Evolutionary conservation across 2,888 invertebrate species (phyloP), one percentile per base, ranked within the genome.

Genomic region (Rhamnusium bicolor): DNA sequence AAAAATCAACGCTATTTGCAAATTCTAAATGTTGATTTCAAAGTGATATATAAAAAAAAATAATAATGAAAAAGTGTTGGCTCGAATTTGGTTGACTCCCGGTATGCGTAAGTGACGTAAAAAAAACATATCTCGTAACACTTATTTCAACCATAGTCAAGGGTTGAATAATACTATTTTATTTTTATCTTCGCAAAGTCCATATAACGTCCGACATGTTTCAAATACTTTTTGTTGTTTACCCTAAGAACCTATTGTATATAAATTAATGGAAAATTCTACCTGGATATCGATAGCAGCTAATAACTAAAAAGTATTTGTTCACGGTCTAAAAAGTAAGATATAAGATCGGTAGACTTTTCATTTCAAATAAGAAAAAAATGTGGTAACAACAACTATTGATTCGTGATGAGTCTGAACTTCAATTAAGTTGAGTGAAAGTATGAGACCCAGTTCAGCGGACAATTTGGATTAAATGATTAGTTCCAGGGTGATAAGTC

Each of bases 371-470:
- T 18, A 14, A 12, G 2, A 61, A 61, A 40, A 61, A 61, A 61
- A 18, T 32, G 32, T n/a, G 7, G 14, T 12, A 14, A 8, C 46
- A 14, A 8, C 46, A 18, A 61, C 61, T 32, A 46, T 61, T 46
- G 61, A 61, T 61, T 58, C 16, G 19, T 18, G 46, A 19, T 21
- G 18, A 16, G 29, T 16, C 8, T 19, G 61, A 46, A 40, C 46
- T 61, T 32, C 18, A 61, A 18, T 32, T n/a, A 16, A 10, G 61
- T n/a, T 19, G 2, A 61, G 61, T 61, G 61, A 61, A 61, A 61
- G 61, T 61, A 61, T 21, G 61, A 46, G 61, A 46, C 40, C 61
- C 21, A 46, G 46, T 61, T 61, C 16, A 7, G 16, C 58, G 24
- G 14, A 14, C n/a, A 32, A 58, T 58, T 5, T 10, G 7, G n/a